Base-by-base conservation (phyloP, 2,797 vertebrate species). In the Clarias pachynema region DNA sequence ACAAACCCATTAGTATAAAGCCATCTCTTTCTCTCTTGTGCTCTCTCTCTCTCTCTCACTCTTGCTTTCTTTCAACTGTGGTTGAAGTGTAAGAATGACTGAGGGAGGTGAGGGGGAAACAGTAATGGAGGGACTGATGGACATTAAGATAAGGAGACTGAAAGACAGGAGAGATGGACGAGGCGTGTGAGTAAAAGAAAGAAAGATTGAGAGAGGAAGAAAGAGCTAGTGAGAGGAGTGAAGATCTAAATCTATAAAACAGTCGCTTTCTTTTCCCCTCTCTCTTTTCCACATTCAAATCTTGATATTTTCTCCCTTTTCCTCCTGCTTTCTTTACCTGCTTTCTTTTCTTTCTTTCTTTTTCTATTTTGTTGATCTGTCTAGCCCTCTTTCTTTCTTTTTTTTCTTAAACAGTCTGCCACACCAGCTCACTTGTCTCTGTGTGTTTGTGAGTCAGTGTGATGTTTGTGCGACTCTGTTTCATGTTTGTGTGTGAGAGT, bases 121-220 rank as follows among this genome's bases (percentile, higher is more conserved):
- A 77, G 59, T 77, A 77, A 77, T 59, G 74, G 29, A 59, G 56
- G 74, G 29, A 62, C 22, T 79, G 79, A 65, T 80, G n/a, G 60
- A 53, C 60, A 80, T 22, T 7, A n/a, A 49, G 79, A 81, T 81
- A 81, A 31, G n/a, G 26, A 22, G 18, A 66, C 62, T 53, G 18
- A 81, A 81, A 66, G 79, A 66, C 62, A 53, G 5, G 22, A 22
- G 34, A 22, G 85, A 91, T 57, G 86, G 84, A 86, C 81, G 88
- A 72, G 79, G 88, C 90, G 20, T 84, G 85, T 57, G 77, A 88
- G 82, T 40, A 87, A 88, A 88, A 90, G 89, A 88, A 65, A 83
- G 87, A 87, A 82, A 87, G 73, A 70, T 14, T 59, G 34, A 22
- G 44, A 75, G 70, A 34, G 20, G 53, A 53, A 84, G 86, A 66